Conservation (phyloP, 2,888 invertebrate species). For the Buathra laborator region DNA sequence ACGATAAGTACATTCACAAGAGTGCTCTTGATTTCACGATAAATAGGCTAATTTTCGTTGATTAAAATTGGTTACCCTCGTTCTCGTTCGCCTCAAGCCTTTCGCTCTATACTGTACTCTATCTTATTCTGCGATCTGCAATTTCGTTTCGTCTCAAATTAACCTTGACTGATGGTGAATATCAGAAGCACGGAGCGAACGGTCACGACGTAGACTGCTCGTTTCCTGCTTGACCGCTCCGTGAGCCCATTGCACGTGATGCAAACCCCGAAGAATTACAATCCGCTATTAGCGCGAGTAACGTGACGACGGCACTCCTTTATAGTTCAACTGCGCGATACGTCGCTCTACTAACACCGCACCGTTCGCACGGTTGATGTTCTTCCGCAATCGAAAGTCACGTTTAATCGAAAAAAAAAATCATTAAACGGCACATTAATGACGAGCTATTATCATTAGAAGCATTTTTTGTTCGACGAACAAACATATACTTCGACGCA, state of each 20-base stretch:
- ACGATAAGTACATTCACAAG: constrained; percentile 65
- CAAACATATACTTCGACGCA: too few species aligned
- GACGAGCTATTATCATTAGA: too few species aligned
- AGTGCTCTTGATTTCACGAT: constrained; percentile 72
- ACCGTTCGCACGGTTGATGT: neutral
- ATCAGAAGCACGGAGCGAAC: constrained; percentile 58
- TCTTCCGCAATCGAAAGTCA: constrained; percentile 3
- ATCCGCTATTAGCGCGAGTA: constrained; percentile 61
- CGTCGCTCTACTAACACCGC: neutral
- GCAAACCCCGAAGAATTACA: constrained; percentile 55
- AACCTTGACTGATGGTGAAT: constrained; percentile 51
- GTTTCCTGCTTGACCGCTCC: constrained; percentile 69
- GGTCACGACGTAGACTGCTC: constrained; percentile 66
- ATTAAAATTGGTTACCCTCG: constrained; percentile 75
- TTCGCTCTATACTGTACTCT: constrained; percentile 17
- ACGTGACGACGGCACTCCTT: constrained; percentile 58
- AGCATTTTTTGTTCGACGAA: too few species aligned
- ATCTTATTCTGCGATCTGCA: constrained; percentile 36
- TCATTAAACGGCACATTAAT: too few species aligned
- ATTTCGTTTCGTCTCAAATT: constrained; percentile 45
- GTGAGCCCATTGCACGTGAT: constrained; percentile 12
- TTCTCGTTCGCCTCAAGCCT: constrained; percentile 1
- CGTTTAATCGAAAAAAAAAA: constrained; percentile 9
- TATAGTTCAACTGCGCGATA: constrained; percentile 33
- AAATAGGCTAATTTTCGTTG: constrained; percentile 79